phyloP scores from a whole-genome alignment of 2,113 vertebrate genomes.

The Mobula hypostoma region DNA sequence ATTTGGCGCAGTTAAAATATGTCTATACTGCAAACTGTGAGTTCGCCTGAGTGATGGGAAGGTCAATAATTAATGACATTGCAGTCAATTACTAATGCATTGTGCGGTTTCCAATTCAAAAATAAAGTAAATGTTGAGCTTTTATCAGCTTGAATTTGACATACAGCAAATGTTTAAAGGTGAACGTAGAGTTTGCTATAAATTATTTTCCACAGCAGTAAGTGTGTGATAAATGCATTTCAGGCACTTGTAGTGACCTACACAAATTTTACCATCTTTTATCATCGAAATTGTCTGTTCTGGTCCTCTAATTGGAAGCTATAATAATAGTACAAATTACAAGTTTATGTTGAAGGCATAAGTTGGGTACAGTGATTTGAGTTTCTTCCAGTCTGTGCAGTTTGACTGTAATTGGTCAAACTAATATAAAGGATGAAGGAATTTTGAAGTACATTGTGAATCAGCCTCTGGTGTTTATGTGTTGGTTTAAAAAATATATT shows the following conservation, averaged over 20 bases:
- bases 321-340: not conserved
- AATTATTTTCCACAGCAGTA: not conserved
- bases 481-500: not conserved
- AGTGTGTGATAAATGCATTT: not conserved
- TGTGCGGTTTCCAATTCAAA: not conserved
- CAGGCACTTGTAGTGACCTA: not conserved
- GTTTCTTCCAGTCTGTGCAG: not conserved
- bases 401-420: not conserved
- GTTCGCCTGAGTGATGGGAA: not conserved
- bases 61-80: constrained; percentile 1
- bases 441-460: not conserved
- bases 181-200: not conserved
- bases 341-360: not conserved
- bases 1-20: not conserved
- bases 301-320: not conserved
- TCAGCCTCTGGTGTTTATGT: no score
- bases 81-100: not conserved
- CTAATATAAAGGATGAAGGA: not conserved
- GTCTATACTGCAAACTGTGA: not conserved
- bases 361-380: not conserved
- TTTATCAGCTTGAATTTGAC: not conserved
- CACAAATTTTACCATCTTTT: not conserved
- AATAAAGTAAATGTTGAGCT: not conserved
- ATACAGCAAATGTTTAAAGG: not conserved
- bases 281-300: not conserved